Evolutionary conservation across 2,888 invertebrate species (phyloP), one percentile per base, ranked within the genome.

Genomic region (Diarsia brunnea): DNA sequence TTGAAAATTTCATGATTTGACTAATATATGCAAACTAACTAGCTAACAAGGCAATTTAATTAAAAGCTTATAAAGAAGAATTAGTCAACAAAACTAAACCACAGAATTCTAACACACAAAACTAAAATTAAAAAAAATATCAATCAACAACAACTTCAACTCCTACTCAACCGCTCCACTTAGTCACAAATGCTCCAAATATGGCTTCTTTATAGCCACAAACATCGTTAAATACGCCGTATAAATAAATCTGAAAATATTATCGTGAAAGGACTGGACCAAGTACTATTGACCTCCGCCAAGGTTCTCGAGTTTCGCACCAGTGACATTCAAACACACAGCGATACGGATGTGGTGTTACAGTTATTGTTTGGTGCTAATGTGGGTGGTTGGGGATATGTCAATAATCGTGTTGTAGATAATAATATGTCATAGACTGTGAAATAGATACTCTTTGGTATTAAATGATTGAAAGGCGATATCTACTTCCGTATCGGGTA

Each of bases 261-360:
- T 75, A 78, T 78, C 73, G 88, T 87, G 91, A 93, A 92, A 91
- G 92, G 91, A 87, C 68, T 60, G 78, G 63, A 69, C 51, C n/a
- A 63, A 82, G 88, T 90, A 91, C 84, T 88, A 91, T 88, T 92
- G 92, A 94, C 94, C 94, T 91, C 86, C 43, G 67, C 85, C 94
- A 95, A 94, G 94, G 95, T 86, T 91, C 89, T 87, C 91, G 80
- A 90, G 90, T 91, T 87, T 81, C 69, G 64, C 78, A 66, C 78
- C 70, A 60, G 74, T 93, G 92, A 91, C 93, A 93, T 93, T 94
- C 90, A 90, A 85, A 91, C 88, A 89, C 87, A 89, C 84, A 82
- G 78, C 89, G 73, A 93, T 93, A 91, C 92, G 93, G 92, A 93
- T 93, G 88, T 92, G 90, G 65, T 67, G 61, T 71, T 79, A 80